Evolutionary conservation across 2,888 invertebrate genomes (phyloP).

Genomic region (Stenotaenia linearis): DNA sequence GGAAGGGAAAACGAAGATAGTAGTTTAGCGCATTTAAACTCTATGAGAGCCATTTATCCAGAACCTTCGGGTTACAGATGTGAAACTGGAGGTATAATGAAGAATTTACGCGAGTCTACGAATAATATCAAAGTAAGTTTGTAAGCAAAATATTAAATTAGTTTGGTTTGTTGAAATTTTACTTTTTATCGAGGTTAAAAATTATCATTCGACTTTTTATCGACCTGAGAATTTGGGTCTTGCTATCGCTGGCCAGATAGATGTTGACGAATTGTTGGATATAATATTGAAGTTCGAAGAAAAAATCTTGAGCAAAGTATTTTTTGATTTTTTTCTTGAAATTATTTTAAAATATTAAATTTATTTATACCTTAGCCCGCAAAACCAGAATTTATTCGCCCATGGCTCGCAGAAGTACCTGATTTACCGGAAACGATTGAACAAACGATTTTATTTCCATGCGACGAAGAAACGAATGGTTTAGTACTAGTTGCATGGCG

Average conservation of each 20-base stretch:
- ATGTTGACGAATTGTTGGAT: conserved; percentile 66
- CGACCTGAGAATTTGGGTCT: conserved; percentile 80
- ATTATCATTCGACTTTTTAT: conserved; percentile 80
- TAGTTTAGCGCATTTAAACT: conserved; percentile 59
- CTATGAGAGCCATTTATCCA: conserved; percentile 69
- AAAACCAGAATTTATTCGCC: conserved; percentile 56
- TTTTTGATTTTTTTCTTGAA: not conserved
- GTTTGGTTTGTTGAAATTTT: too few relatives aligned
- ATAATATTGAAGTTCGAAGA: conserved; percentile 66
- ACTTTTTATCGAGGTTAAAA: conserved; percentile 55
- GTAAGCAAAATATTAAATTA: not conserved
- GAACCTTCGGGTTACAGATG: conserved; percentile 75
- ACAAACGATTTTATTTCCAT: conserved; percentile 62
- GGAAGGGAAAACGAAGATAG: conserved; percentile 75
- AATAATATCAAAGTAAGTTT: conserved; percentile 67
- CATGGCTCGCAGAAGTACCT: conserved; percentile 70
- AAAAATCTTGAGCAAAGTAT: conserved; percentile 55
- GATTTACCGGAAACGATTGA: conserved; percentile 57
- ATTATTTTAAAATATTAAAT: not conserved
- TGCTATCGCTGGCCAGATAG: conserved; percentile 74
- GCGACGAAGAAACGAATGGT: conserved; percentile 78
- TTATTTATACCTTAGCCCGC: conserved; percentile 38
- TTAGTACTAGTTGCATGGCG: conserved; percentile 72
- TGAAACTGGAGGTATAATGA: conserved; percentile 77
- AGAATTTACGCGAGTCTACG: conserved; percentile 74